These are phyloP conservation scores for Ochropacha duplaris DNA, from an alignment of 2,888 invertebrate species.

Conservation along the genomic window DNA sequence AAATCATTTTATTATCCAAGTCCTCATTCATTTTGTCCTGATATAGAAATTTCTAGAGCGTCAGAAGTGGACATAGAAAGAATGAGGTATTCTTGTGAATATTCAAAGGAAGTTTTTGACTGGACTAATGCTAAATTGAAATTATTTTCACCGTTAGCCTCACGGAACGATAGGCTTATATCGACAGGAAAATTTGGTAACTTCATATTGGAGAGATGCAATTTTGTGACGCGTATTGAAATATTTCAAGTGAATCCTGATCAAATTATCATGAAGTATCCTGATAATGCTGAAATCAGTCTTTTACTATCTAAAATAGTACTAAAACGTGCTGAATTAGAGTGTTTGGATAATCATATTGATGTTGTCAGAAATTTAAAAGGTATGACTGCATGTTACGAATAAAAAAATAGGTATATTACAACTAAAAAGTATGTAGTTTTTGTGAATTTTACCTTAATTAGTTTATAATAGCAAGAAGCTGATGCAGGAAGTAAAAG, in stretches of 20 bases:
- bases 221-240: slow-evolving; percentile 1
- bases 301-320: neutral
- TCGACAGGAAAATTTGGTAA: neutral
- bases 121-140: neutral
- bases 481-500: too few relatives aligned
- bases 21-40: neutral
- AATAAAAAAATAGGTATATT: too few relatives aligned
- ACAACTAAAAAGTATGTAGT: too few relatives aligned
- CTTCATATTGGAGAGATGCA: neutral
- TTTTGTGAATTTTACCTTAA: too few relatives aligned
- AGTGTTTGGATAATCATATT: neutral
- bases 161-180: neutral
- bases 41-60: neutral
- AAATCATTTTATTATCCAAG: neutral
- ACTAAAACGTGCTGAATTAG: neutral
- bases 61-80: neutral
- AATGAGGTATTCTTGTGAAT: neutral
- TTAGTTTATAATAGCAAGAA: too few relatives aligned
- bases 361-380: neutral
- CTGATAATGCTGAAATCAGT: neutral
- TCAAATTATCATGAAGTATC: slow-evolving; percentile 1
- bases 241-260: neutral
- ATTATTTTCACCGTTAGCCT: neutral
- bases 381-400: neutral
- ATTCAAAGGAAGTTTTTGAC: neutral